Evolutionary conservation across 2,888 invertebrate species (phyloP).

Genomic region (Lepetodrilus schrolli): DNA sequence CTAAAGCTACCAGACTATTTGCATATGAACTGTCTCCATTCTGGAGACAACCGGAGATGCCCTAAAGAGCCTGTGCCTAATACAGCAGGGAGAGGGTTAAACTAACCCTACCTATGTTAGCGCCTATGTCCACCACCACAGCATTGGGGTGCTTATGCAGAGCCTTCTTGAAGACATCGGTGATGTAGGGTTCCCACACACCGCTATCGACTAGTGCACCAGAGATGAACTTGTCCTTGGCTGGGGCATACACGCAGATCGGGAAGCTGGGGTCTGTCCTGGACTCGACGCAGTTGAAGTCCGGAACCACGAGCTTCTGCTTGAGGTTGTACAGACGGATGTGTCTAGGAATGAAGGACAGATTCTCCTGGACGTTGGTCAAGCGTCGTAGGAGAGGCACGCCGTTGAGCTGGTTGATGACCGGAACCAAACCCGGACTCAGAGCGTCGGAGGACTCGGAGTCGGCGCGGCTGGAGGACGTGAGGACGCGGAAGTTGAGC

Average conservation of each 20-base stretch:
- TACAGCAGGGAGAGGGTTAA: no score
- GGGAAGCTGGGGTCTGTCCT: conserved; percentile 51
- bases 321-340: conserved; percentile 35
- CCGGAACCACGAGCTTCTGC: background rate
- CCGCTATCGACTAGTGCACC: conserved; percentile 54
- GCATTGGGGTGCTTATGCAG: conserved; percentile 48
- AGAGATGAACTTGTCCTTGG: conserved; percentile 63
- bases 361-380: conserved; percentile 28
- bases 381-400: conserved; percentile 22
- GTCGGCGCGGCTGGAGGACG: background rate
- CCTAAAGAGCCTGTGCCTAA: no score
- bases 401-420: conserved; percentile 8
- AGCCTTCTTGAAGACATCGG: conserved; percentile 53
- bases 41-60: no score
- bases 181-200: conserved; percentile 68
- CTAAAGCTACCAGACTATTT: no score
- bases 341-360: conserved; percentile 26
- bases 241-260: conserved; percentile 60
- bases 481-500: background rate
- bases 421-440: background rate
- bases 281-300: conserved; percentile 49
- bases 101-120: conserved; percentile 65
- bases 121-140: conserved; percentile 69
- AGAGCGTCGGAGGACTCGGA: background rate
- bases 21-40: no score